A percentile compares a stretch with the other conserved stretches of the same genome.
Conservation (phyloP, 2,113 vertebrate genomes). For the Promerops cafer region DNA sequence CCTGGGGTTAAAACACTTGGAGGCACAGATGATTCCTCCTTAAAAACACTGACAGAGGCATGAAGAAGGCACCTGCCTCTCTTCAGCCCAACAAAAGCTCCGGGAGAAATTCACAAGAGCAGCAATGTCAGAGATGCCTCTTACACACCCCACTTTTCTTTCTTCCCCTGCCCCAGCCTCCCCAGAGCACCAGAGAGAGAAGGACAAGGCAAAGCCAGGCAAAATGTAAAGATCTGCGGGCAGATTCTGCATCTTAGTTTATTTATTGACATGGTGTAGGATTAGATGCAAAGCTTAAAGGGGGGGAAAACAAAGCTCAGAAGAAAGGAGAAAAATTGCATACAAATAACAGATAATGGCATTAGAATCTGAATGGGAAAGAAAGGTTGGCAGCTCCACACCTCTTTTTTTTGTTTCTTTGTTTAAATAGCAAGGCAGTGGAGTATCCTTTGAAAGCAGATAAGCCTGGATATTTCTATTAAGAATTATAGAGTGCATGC, state of each 20-base stretch:
- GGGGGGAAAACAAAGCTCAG: accelerated
- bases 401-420: not conserved
- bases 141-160: not conserved
- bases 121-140: not conserved
- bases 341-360: not conserved
- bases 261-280: not conserved
- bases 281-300: not conserved
- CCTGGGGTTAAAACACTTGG: not conserved
- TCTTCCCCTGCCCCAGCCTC: not conserved
- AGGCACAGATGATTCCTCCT: not conserved
- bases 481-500: not conserved
- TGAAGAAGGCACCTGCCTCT: not conserved
- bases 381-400: not conserved
- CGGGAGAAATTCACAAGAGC: not conserved
- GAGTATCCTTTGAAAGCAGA: not conserved
- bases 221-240: not conserved
- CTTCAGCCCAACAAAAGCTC: not conserved
- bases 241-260: not conserved
- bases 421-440: not conserved
- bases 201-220: not conserved
- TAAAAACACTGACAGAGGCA: not conserved
- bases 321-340: not conserved
- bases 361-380: not conserved
- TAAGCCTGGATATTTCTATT: not conserved
- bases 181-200: not conserved